Percentiles rank a stretch among this genome's conserved stretches.
Conservation (phyloP, 2,888 invertebrate genomes). For the Drepanosiphum platanoidis region DNA sequence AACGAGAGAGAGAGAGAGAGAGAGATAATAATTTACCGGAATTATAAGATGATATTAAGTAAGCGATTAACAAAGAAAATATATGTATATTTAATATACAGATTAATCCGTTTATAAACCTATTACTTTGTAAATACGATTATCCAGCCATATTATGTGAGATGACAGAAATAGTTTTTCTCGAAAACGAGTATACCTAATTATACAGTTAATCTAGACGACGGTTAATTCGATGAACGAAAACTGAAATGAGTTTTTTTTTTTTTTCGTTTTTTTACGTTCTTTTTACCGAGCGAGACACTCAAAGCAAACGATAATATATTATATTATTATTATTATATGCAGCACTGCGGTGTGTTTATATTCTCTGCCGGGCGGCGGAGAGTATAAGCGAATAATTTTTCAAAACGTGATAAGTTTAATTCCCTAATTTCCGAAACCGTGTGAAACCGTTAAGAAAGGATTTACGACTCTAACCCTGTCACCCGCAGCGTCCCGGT, state of each 20-base stretch:
- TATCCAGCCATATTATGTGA: neutral
- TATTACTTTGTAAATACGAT: neutral
- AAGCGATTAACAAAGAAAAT: neutral
- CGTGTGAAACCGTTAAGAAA: conserved; percentile 57
- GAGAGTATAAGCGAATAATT: neutral
- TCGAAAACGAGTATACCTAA: neutral
- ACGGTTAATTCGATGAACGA: neutral
- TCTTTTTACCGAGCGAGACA: neutral
- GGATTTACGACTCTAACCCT: conserved; percentile 57
- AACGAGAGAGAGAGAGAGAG: neutral
- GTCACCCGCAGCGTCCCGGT: conserved; percentile 33
- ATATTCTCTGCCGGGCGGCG: neutral
- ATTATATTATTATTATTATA: neutral
- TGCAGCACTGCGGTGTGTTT: neutral
- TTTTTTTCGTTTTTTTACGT: neutral
- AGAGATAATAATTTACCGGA: neutral
- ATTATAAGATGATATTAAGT: neutral
- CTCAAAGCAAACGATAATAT: neutral
- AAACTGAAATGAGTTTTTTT: neutral
- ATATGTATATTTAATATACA: no score
- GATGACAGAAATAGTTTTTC: neutral
- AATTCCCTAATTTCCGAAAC: conserved; percentile 48
- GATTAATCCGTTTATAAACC: neutral
- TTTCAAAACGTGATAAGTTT: conserved; percentile 7
- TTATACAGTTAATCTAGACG: neutral